Base-by-base conservation (phyloP, 2,797 vertebrate genomes). In the Orientallactaga sibirica region DNA sequence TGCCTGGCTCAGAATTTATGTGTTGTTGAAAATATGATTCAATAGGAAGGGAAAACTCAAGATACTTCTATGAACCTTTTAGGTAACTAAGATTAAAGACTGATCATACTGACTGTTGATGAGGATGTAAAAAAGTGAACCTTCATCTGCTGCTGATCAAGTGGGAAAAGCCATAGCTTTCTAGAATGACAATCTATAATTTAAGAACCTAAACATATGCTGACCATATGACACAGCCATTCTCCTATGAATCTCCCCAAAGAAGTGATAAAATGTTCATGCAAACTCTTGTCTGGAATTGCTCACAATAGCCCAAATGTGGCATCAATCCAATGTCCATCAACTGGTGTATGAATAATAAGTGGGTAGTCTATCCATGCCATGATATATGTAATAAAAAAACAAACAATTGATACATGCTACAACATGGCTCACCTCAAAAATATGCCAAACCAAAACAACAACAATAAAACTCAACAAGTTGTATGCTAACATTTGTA, bases 201-300 rank as follows among this genome's bases (percentile, higher is more conserved):
- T 86, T 25, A 75, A 88, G 79, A 90, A 70, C 1, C 52, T 93
- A 88, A 78, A 64, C 19, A 87, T 62, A 41, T 15, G 62, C n/a
- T 89, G 67, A 48, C 11, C 29, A 70, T 52, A 66, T 48, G 15
- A 92, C 20, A 83, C 12, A 74, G 33, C 9, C 93, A 43, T 29
- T 80, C 37, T 84, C 29, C 16, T 77, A 76, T 52, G 37, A 82
- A 66, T 25, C 10, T 52, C 14, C 11, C 64, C 22, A 74, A 48
- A 87, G 27, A 82, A 94, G 80, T 27, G 29, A 10, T 67, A 73
- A 93, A 43, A 37, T 61, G 48, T 37, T 5, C 55, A 58, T 75
- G 78, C 33, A 86, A 91, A 90, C 33, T 58, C 24, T 43, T 66
- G 0, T 19, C 77, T 15, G 15, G 20, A 10, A 80, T 70, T 84